These are phyloP conservation scores for Spisula solida DNA, from an alignment of 2,888 invertebrate species.

Conservation along the genomic window DNA sequence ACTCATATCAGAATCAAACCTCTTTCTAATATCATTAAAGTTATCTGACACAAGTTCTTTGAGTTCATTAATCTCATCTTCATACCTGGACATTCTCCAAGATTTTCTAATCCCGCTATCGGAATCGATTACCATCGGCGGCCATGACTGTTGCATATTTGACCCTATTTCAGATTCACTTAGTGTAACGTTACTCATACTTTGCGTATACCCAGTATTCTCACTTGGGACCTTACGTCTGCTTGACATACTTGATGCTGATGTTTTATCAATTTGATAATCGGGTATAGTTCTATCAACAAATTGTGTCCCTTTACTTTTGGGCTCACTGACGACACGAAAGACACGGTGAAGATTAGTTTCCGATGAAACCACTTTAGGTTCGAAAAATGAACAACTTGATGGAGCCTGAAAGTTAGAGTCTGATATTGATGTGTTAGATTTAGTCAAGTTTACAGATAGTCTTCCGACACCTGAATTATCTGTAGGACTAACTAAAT, in stretches of 20 bases:
- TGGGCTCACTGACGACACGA: conserved; percentile 75
- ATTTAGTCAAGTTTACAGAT: conserved; percentile 72
- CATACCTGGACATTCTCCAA: conserved; percentile 76
- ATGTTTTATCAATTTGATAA: conserved; percentile 5
- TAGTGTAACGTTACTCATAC: conserved; percentile 61
- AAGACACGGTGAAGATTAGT: conserved; percentile 75
- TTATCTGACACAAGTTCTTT: conserved; percentile 77
- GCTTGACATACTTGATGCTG: conserved; percentile 22
- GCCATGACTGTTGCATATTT: conserved; percentile 71
- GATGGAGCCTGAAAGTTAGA: conserved; percentile 51
- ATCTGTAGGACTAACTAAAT: conserved; percentile 59
- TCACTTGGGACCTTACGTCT: conserved; percentile 46
- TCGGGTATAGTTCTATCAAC: conserved; percentile 28
- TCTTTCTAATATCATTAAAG: conserved; percentile 74
- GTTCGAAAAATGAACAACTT: conserved; percentile 65
- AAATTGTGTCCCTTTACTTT: not conserved
- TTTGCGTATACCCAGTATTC: conserved; percentile 46
- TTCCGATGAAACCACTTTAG: conserved; percentile 76
- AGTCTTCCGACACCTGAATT: conserved; percentile 65
- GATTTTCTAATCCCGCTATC: conserved; percentile 70
- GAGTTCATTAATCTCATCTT: conserved; percentile 78
- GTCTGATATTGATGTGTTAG: conserved; percentile 67
- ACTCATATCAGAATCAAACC: conserved; percentile 78
- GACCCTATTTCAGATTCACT: conserved; percentile 70
- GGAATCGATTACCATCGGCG: conserved; percentile 67